These are phyloP conservation scores for Alces alces DNA, from an alignment of 2,113 vertebrate species.

Conservation along the genomic window DNA sequence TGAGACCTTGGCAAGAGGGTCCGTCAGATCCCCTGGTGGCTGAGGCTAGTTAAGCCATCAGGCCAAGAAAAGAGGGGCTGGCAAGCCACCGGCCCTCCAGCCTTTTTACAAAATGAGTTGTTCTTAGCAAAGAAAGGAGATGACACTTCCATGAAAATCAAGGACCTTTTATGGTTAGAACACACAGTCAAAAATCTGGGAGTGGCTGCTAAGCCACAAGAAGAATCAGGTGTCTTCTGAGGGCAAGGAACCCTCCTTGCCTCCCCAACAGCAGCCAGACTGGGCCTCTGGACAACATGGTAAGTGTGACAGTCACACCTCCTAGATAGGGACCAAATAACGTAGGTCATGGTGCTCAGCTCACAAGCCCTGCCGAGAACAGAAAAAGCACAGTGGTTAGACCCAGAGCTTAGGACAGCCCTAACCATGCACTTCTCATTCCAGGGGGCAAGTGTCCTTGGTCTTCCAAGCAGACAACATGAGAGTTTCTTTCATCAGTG, in stretches of 20 bases:
- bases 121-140: neutral
- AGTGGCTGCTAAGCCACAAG: neutral
- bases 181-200: neutral
- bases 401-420: neutral
- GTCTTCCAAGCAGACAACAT: neutral
- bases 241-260: neutral
- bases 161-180: conserved; percentile 20
- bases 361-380: conserved; percentile 68
- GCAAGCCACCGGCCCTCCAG: neutral
- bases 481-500: neutral
- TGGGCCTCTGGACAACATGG: neutral
- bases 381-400: neutral
- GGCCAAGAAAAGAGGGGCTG: neutral
- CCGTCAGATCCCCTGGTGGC: neutral
- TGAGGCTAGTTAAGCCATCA: neutral
- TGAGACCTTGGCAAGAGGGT: neutral
- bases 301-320: neutral
- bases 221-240: neutral
- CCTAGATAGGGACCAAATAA: neutral
- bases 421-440: neutral
- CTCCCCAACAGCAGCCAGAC: neutral
- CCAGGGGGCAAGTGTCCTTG: neutral
- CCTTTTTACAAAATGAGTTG: neutral
- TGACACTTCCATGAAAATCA: neutral
- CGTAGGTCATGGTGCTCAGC: conserved; percentile 36